Evolutionary conservation across 2,888 invertebrate species (phyloP).

Genomic region (Lasioglossum villosulum): DNA sequence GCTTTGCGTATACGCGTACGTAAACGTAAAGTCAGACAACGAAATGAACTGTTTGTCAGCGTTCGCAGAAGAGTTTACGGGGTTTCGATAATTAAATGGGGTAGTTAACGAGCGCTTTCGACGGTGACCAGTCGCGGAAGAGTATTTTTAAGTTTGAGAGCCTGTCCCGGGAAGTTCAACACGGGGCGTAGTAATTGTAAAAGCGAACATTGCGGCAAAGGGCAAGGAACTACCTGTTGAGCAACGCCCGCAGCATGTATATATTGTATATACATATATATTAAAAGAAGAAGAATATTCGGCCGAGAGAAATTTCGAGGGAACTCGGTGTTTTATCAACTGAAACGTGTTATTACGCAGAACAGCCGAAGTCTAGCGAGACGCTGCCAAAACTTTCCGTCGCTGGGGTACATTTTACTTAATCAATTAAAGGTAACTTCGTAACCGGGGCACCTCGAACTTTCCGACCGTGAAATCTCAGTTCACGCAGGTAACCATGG

Average conservation of each 20-base stretch:
- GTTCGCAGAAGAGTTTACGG: not conserved
- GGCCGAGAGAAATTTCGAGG: not conserved
- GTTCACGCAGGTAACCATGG: not conserved
- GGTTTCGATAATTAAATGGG: not conserved
- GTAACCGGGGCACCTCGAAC: not conserved
- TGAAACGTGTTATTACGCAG: not conserved
- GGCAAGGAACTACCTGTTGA: slow-evolving; percentile 21
- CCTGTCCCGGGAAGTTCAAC: not conserved
- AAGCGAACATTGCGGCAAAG: slow-evolving; percentile 6
- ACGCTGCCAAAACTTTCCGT: not conserved
- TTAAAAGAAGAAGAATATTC: slow-evolving; percentile 14
- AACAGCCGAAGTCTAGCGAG: not conserved
- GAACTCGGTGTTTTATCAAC: not conserved
- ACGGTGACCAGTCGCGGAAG: not conserved
- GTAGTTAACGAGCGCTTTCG: not conserved
- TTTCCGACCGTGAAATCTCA: not conserved
- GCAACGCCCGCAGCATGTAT: slow-evolving; percentile 9
- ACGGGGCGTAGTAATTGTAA: not conserved
- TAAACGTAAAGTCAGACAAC: not conserved
- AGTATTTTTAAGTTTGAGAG: not conserved
- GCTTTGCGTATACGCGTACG: too few relatives aligned
- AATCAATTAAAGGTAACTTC: slow-evolving; percentile 1
- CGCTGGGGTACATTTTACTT: slow-evolving; percentile 5
- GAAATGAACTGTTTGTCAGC: not conserved
- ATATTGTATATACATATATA: not conserved